Evolutionary conservation across 2,888 invertebrate genomes (phyloP).

Genomic region (Odiellus spinosus): DNA sequence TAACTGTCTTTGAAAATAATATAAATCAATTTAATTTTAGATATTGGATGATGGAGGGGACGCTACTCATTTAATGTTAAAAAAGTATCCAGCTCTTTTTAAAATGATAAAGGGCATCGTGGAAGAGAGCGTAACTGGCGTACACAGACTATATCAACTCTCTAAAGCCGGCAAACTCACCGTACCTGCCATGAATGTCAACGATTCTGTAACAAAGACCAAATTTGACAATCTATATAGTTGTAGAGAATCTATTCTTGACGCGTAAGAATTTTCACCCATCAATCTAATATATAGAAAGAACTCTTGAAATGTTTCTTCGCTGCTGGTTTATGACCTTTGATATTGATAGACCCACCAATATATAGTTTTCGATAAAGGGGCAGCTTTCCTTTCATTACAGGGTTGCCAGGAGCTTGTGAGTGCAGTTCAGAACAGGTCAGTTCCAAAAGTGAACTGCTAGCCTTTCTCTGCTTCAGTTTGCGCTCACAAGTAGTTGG

Average conservation of each 20-base stretch:
- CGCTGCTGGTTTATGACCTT: no score
- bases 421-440: no score
- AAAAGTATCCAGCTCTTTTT: conserved; percentile 84
- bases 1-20: no score
- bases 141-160: conserved; percentile 85
- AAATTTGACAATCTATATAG: conserved; percentile 95
- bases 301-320: no score
- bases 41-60: conserved; percentile 95
- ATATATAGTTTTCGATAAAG: no score
- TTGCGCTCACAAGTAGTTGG: no score
- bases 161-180: conserved; percentile 84
- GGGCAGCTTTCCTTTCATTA: no score
- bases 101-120: conserved; percentile 89
- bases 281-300: no score
- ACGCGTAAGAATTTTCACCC: conserved; percentile 50
- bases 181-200: conserved; percentile 96
- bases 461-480: no score
- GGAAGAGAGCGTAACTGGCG: conserved; percentile 96
- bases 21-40: conserved; percentile 17
- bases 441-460: no score
- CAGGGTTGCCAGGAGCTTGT: no score
- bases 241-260: conserved; percentile 78
- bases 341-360: no score
- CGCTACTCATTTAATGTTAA: conserved; percentile 87
- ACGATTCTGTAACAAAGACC: conserved; percentile 94